Conservation (phyloP, 2,113 vertebrate genomes). For the Edolisoma coerulescens region DNA sequence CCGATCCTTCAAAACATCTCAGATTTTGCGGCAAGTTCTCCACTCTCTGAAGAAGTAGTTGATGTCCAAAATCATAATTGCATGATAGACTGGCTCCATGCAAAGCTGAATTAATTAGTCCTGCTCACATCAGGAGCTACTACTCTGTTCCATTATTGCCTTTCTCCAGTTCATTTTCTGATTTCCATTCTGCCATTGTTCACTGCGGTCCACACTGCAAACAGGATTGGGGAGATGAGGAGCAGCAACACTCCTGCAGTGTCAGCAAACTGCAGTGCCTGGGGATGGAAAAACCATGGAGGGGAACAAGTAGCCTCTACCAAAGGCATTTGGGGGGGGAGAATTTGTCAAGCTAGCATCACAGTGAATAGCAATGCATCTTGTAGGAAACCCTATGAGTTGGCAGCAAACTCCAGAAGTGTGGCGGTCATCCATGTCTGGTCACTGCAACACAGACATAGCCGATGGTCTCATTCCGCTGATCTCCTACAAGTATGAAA, state of each 20-base stretch:
- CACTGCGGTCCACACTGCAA: not conserved
- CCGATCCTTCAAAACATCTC: not conserved
- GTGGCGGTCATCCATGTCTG: not conserved
- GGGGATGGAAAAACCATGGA: not conserved
- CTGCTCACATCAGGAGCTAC: not conserved
- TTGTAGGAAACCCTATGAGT: not conserved
- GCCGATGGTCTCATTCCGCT: not conserved
- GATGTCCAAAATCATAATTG: not conserved
- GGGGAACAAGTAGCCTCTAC: not conserved
- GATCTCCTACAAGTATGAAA: not conserved
- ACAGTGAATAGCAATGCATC: not conserved
- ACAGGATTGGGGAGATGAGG: not conserved
- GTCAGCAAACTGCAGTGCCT: not conserved
- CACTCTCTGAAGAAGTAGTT: not conserved
- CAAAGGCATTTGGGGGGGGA: rapidly evolving
- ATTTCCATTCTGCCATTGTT: not conserved
- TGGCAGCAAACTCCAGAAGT: not conserved
- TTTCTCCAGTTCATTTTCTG: not conserved
- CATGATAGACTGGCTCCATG: not conserved
- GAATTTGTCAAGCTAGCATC: not conserved
- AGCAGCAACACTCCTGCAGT: not conserved
- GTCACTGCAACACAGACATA: not conserved
- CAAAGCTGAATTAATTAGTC: not conserved
- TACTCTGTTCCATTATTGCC: not conserved
- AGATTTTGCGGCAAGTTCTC: not conserved